Percentiles rank a stretch among this genome's conserved stretches.
Conservation (phyloP, 2,888 invertebrate genomes). For the Vanessa cardui region DNA sequence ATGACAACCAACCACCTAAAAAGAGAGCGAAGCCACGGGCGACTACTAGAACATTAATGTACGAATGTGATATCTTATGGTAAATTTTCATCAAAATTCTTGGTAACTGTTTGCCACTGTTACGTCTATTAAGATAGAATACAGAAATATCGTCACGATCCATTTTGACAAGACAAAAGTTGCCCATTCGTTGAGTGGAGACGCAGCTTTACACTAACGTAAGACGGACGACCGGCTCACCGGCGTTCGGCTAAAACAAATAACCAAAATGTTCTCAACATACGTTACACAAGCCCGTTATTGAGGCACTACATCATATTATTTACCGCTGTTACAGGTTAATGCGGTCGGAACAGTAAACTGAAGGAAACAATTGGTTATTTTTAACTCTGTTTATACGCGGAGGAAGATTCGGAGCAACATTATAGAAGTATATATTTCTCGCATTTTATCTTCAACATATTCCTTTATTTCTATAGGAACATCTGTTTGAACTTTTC, state of each 20-base stretch:
- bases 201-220: conserved; percentile 46
- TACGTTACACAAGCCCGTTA: conserved; percentile 66
- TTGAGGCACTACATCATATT: conserved; percentile 78
- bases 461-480: not conserved
- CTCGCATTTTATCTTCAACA: not conserved
- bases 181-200: no score
- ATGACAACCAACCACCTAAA: no score
- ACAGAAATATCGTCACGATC: no score
- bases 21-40: no score
- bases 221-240: conserved; percentile 70
- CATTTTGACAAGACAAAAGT: no score
- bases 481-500: not conserved
- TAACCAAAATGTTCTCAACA: conserved; percentile 73
- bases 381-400: conserved; percentile 64
- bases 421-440: conserved; percentile 42
- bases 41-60: not conserved
- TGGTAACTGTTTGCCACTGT: no score
- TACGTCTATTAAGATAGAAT: no score
- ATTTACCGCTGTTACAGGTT: conserved; percentile 75
- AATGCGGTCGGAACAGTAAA: conserved; percentile 67
- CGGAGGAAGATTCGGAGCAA: conserved; percentile 48
- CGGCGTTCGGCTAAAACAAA: conserved; percentile 70
- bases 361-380: conserved; percentile 70
- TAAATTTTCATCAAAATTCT: conserved; percentile 12
- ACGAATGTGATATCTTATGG: conserved; percentile 24